Base-by-base conservation (phyloP, 1,140 invertebrate genomes). In the Scaptomyza hsui region DNA sequence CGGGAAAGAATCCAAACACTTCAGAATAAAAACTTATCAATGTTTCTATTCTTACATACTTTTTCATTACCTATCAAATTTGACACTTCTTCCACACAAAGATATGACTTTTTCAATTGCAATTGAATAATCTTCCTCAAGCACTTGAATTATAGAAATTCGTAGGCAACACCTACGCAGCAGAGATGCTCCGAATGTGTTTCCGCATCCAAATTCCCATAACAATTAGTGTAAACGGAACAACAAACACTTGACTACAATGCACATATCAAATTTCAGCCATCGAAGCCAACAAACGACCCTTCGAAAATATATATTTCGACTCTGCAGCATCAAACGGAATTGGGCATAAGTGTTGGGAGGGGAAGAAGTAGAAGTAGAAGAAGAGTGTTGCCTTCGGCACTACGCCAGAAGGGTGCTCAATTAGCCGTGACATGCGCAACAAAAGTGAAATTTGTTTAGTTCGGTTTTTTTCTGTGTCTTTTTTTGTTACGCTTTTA, bases 341-440 rank as follows among this genome's bases (percentile, higher is more conserved):
- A 10, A 21, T 21, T 24, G 51, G 37, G 18, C 13, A n/a, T 24
- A 5, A 9, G 13, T 16, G 19, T 10, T 18, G 10, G 19, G 24
- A 63, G 4, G 18, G 44, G 55, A 59, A 32, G 35, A 47, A 47
- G 39, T 37, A 47, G 51, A 42, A 61, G 45, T 51, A n/a, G n/a
- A 56, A 49, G 51, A 68, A 63, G 61, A 51, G 72, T 71, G 73
- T 64, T 70, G 77, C 77, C 55, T 70, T 74, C 83, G 83, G 83
- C 83, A 89, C 83, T 89, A 73, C 79, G 82, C 55, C 75, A 90
- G 89, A 90, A 89, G 89, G 89, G 89, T 90, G 89, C 60, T 90
- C 89, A 90, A 90, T 90, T 90, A 90, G 89, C 80, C 89, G 81
- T 90, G 82, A 90, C 89, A 90, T 89, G 79, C 67, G 82, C 78